Percentiles rank a stretch among this genome's conserved stretches.
phyloP scores from a whole-genome alignment of 2,113 vertebrate species.

The Formicarius rufipectus region DNA sequence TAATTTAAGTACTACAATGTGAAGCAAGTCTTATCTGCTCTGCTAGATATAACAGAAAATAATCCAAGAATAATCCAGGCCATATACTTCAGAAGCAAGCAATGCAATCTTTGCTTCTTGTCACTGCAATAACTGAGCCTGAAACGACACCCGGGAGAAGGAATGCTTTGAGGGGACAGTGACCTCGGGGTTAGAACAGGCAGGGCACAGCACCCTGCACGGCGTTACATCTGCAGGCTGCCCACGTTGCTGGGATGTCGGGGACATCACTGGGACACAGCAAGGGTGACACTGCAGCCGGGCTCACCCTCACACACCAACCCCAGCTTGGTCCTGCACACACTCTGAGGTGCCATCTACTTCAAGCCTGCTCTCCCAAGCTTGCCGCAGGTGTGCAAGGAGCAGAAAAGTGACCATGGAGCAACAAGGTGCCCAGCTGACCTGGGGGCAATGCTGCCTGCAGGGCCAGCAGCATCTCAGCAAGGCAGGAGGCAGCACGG shows the following conservation, averaged over 20 bases:
- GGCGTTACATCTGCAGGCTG: background rate
- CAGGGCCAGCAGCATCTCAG: background rate
- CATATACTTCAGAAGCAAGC: conserved; percentile 17
- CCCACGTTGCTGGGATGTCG: background rate
- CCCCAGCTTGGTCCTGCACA: background rate
- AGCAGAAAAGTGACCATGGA: background rate
- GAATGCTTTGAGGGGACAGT: background rate
- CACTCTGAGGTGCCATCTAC: background rate
- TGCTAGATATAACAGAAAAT: conserved; percentile 36
- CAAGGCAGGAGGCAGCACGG: background rate
- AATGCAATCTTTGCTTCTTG: background rate
- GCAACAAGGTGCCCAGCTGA: conserved; percentile 24
- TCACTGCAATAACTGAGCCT: conserved; percentile 12
- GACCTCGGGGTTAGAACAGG: background rate
- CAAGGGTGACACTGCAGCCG: background rate
- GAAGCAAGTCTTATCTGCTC: conserved; percentile 37
- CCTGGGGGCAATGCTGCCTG: background rate
- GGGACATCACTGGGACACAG: background rate
- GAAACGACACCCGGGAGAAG: background rate
- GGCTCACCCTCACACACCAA: background rate
- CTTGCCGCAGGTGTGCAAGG: background rate
- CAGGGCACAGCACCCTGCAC: background rate
- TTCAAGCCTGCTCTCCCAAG: background rate
- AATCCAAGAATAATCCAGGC: conserved; percentile 48
- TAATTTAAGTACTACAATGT: conserved; percentile 29